Evolutionary conservation across 1,140 invertebrate species (phyloP), one percentile per base, ranked within the genome.

Genomic region (Drosophila sproati): DNA sequence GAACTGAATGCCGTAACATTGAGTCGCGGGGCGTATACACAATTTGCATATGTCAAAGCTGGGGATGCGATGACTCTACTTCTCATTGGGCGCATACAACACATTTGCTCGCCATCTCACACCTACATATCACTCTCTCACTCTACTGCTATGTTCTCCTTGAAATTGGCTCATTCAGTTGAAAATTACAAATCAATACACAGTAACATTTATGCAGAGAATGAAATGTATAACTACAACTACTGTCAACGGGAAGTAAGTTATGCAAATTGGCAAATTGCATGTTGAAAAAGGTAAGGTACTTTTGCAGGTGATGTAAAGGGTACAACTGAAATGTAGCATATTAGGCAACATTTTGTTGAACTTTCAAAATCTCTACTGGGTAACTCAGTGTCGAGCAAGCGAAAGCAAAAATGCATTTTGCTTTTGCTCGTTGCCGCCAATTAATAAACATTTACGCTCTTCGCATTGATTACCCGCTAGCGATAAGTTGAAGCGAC

Each of bases 401-500:
- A 41, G 6, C 4, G 2, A n/a, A 7, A 34, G 6, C 2, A 31
- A 55, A n/a, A 5, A 50, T 66, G 50, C 20, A 48, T 32, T 51
- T 34, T 12, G 45, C 37, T 59, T 77, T 4, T 75, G 43, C 50
- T n/a, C 48, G 31, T 47, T 61, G 72, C 66, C 50, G 67, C 57
- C 80, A 87, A 83, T 87, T 88, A 87, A 88, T 87, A 77, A 87
- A 88, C 81, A 87, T 88, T 82, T 83, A 88, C 76, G 54, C 80
- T 77, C 82, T 80, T 73, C 73, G 61, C 79, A 82, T 67, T 68
- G 79, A 86, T 86, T 88, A 64, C 78, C 76, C 51, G 31, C 64
- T 4, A 35, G 72, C 76, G 50, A 70, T 77, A 54, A 35, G 50
- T 74, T 50, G 56, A 64, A 59, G 68, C 60, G 62, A 66, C 76